Percentiles rank a stretch among this genome's conserved stretches.
phyloP scores from a whole-genome alignment of 1,140 invertebrate species.

The Diorhabda carinulata region DNA sequence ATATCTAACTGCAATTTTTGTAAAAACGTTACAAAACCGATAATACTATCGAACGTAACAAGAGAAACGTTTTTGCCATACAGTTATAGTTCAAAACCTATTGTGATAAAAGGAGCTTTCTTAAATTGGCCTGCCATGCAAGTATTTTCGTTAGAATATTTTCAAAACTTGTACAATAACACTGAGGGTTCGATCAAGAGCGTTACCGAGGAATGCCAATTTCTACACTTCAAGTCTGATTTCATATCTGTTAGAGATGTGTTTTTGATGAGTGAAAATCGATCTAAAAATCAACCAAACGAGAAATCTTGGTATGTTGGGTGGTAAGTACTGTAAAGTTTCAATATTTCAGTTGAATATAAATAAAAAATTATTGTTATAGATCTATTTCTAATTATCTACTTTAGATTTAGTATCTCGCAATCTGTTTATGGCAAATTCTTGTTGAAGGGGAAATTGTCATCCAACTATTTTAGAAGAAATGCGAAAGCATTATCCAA shows the following conservation, averaged over 20 bases:
- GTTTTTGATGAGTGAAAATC: conserved; percentile 67
- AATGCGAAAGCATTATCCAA: conserved; percentile 73
- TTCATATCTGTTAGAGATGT: conserved; percentile 74
- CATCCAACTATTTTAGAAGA: conserved; percentile 70
- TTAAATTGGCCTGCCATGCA: conserved; percentile 72
- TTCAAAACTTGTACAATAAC: conserved; percentile 69
- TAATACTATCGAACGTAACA: conserved; percentile 63
- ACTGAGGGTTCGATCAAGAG: conserved; percentile 63
- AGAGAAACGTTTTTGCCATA: conserved; percentile 62
- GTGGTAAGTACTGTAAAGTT: conserved; percentile 63
- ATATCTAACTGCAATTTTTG: conserved; percentile 78
- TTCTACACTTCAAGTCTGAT: conserved; percentile 85
- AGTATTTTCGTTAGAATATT: conserved; percentile 69
- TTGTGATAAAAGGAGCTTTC: conserved; percentile 74
- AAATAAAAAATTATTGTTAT: neutral
- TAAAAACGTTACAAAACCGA: conserved; percentile 49
- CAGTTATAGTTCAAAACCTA: conserved; percentile 76
- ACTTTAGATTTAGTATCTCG: neutral
- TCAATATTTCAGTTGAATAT: neutral
- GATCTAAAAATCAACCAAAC: conserved; percentile 59
- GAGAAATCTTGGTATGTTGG: conserved; percentile 84
- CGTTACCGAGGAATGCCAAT: conserved; percentile 77
- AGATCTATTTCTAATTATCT: conserved; percentile 1
- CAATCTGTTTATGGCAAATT: conserved; percentile 12
- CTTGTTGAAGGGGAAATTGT: conserved; percentile 73